Conservation (phyloP, 2,888 invertebrate genomes). For the Tryphoninae sp. region DNA sequence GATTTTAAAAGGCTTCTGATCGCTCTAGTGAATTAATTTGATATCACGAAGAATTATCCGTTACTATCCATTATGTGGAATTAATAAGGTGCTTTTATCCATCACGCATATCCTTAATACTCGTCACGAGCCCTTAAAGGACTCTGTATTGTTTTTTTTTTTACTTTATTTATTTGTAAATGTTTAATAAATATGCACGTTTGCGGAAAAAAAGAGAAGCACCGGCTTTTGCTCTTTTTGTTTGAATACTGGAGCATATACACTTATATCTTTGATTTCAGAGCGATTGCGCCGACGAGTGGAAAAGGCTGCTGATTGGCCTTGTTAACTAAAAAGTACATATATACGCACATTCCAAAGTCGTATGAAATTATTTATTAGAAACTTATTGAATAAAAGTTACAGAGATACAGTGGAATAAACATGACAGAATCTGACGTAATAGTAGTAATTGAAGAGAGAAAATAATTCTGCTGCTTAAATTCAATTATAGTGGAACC, state of each 20-base stretch:
- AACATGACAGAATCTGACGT: not conserved
- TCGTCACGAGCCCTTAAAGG: conserved; percentile 16
- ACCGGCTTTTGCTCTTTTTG: conserved; percentile 14
- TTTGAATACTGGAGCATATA: conserved; percentile 48
- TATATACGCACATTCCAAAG: conserved; percentile 49
- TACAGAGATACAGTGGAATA: conserved; percentile 8
- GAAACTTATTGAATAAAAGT: conserved; percentile 28
- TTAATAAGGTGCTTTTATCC: conserved; percentile 58
- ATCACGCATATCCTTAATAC: conserved; percentile 47
- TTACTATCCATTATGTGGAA: conserved; percentile 39
- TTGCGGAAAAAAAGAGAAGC: conserved; percentile 29
- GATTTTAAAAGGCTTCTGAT: conserved; percentile 80
- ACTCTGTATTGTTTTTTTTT: conserved; percentile 38
- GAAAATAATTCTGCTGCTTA: not conserved
- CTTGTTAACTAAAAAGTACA: conserved; percentile 75
- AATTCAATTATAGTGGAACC: too few species aligned
- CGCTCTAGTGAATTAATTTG: conserved; percentile 77
- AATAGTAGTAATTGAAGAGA: not conserved
- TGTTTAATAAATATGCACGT: conserved; percentile 49
- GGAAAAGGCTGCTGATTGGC: conserved; percentile 78
- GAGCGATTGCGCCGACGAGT: conserved; percentile 76
- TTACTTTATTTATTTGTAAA: conserved; percentile 6
- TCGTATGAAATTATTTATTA: conserved; percentile 46
- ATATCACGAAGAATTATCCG: conserved; percentile 26
- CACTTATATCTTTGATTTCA: conserved; percentile 72